Evolutionary conservation across 92 coral and sea anemone species (phyloP), one percentile per base, ranked within the genome.

Genomic region (Micromussa lordhowensis): DNA sequence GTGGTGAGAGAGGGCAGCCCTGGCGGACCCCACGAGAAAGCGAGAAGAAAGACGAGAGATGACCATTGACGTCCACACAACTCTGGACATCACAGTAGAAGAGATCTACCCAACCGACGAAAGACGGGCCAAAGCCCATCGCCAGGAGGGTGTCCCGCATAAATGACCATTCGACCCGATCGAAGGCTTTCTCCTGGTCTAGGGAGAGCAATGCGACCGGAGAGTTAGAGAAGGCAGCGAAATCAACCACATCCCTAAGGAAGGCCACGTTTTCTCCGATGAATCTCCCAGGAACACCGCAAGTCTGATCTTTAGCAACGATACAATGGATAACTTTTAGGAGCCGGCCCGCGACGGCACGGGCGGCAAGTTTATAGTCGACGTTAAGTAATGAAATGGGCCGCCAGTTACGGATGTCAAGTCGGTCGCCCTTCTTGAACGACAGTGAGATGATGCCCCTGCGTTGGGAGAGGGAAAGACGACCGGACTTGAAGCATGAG

Each of bases 1-100:
- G 51, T 1, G 93, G 93, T 0, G 91, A 91, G 3, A 82, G 64
- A 7, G 94, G 96, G 59, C 96, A 94, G 0, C 94, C 96, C 63
- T 94, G 96, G 18, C 93, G 71, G 9, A 94, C 94, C 32, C 94
- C 93, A 6, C 93, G 74, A 15, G 91, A 70, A 18, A 82, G 68
- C 19, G 70, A 18, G 66, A 94, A 94, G 13, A 51, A 82, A 7
- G 53, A 63, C 26, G 91, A 80, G 48, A 71, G 22, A 75, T 80
- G 86, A 3, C 93, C 92, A n/a, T 87, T 94, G 0, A 90, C 87
- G 35, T 21, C 22, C 6, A 94, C 92, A 0, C 92, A 28, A 22
- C 95, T 82, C 3, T 19, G 17, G 2, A 90, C 57, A 30, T 18
- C 58, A 15, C 79, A 26, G 44, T 93, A 93, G 0, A 93, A 54